These are phyloP conservation scores for Pangasius macronema DNA, from an alignment of 2,797 vertebrate genomes.

Conservation along the genomic window DNA sequence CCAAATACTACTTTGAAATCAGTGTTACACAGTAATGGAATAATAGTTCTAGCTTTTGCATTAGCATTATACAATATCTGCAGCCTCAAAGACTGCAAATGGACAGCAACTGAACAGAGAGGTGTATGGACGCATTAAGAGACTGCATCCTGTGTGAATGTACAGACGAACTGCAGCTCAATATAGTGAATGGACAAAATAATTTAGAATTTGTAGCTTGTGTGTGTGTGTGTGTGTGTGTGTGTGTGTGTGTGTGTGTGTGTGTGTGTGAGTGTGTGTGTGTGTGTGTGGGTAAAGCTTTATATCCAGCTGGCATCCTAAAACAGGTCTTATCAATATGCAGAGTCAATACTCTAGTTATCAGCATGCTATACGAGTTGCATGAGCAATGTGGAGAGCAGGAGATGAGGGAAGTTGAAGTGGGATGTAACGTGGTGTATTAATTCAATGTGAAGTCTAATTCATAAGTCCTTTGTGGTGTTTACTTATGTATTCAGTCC, in stretches of 20 bases:
- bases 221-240: background rate
- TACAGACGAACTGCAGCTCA: background rate
- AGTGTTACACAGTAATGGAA: constrained; percentile 49
- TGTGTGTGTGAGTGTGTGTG: constrained; percentile 23
- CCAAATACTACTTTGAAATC: constrained; percentile 44
- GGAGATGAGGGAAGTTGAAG: constrained; percentile 15
- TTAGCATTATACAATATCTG: background rate
- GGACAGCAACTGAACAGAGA: constrained; percentile 21
- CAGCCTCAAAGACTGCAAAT: constrained; percentile 21
- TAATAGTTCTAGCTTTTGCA: constrained; percentile 11
- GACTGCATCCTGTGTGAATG: background rate
- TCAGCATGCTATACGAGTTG: constrained; percentile 44
- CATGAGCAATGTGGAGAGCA: constrained; percentile 16
- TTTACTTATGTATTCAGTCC: constrained; percentile 18
- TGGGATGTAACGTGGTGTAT: constrained; percentile 20
- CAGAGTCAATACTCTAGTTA: constrained; percentile 47
- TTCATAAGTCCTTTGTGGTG: background rate
- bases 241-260: constrained; percentile 23
- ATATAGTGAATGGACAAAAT: constrained; percentile 20
- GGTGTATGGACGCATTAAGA: background rate
- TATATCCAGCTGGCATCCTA: constrained; percentile 9
- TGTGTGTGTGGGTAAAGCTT: constrained; percentile 29
- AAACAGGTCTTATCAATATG: constrained; percentile 46
- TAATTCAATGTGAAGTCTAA: constrained; percentile 22
- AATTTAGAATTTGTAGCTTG: constrained; percentile 11